phyloP scores from a whole-genome alignment of 2,888 invertebrate genomes.

The Cheilosia urbana region DNA sequence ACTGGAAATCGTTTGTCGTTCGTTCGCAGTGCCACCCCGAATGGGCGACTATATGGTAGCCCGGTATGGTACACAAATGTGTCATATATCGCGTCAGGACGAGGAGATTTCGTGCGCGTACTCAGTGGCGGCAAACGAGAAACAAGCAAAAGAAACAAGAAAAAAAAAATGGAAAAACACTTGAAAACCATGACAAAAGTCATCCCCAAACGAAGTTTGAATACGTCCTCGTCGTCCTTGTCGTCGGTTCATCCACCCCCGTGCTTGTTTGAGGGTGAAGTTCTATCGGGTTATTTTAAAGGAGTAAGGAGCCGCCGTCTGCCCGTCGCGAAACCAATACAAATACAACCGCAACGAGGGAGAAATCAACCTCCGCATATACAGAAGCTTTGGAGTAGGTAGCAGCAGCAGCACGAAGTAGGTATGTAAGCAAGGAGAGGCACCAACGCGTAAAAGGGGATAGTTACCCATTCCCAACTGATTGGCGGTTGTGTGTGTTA shows the following conservation, averaged over 20 bases:
- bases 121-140: conserved; percentile 73
- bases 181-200: conserved; percentile 75
- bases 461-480: conserved; percentile 52
- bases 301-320: conserved; percentile 62
- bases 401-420: conserved; percentile 49
- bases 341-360: conserved; percentile 37
- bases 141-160: conserved; percentile 33
- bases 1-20: conserved; percentile 55
- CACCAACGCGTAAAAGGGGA: conserved; percentile 66
- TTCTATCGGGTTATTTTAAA: conserved; percentile 8
- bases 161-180: conserved; percentile 58
- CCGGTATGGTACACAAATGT: conserved; percentile 61
- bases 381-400: conserved; percentile 45
- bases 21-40: conserved; percentile 60
- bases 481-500: conserved; percentile 22
- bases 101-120: conserved; percentile 68
- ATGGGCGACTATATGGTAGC: conserved; percentile 57
- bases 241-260: conserved; percentile 58
- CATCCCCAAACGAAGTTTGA: conserved; percentile 69
- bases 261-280: conserved; percentile 33
- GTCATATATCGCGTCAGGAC: conserved; percentile 66
- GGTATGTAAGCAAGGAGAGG: conserved; percentile 57
- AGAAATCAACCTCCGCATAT: conserved; percentile 41
- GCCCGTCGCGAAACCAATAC: conserved; percentile 52
- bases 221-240: conserved; percentile 35